phyloP scores from a whole-genome alignment of 2,113 vertebrate species.

The Lanius collurio region DNA sequence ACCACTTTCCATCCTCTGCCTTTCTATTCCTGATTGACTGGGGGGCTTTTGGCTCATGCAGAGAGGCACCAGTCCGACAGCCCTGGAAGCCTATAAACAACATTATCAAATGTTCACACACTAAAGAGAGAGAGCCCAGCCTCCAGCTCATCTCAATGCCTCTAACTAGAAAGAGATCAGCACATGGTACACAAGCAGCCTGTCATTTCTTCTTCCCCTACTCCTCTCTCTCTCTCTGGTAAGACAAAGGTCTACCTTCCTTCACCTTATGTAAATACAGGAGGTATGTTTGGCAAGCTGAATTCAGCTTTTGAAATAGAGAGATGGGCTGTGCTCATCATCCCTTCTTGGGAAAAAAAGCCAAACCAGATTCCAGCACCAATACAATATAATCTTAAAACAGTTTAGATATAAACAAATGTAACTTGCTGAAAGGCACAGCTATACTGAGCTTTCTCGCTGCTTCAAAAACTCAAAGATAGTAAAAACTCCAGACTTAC shows the following conservation, averaged over 20 bases:
- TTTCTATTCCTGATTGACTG: not conserved
- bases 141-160: not conserved
- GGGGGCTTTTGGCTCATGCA: not conserved
- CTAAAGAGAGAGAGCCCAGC: not conserved
- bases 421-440: not conserved
- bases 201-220: not conserved
- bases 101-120: not conserved
- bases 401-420: not conserved
- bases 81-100: conserved; percentile 18
- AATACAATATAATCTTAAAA: not conserved
- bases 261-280: not conserved
- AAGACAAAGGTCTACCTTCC: not conserved
- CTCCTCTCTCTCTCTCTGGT: not conserved
- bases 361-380: not conserved
- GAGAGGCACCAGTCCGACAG: not conserved
- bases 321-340: not conserved
- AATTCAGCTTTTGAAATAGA: not conserved
- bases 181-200: not conserved
- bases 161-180: not conserved
- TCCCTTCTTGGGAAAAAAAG: not conserved
- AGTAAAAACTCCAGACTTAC: not conserved
- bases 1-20: not conserved
- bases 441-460: not conserved
- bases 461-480: not conserved
- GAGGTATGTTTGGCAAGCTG: not conserved